Conservation (phyloP, 1,140 invertebrate genomes). For the Drosophila oshimai region DNA sequence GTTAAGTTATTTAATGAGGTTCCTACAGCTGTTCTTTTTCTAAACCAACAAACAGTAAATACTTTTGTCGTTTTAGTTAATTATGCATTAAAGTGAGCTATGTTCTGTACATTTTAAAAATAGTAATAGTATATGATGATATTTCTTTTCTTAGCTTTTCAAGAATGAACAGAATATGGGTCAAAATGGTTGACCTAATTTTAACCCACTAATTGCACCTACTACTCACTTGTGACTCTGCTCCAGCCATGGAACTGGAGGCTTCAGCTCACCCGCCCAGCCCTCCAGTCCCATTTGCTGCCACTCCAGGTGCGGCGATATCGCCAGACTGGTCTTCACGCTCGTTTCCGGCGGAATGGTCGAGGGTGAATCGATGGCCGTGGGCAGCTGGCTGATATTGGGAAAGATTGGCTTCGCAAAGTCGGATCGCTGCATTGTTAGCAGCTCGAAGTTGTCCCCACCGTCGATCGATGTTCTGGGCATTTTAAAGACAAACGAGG, state of each 20-base stretch:
- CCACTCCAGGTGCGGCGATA: conserved; percentile 21
- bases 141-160: no score
- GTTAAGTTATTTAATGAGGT: no score
- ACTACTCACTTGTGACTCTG: conserved; percentile 46
- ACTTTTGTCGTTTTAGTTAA: no score
- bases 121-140: no score
- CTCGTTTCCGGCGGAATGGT: conserved; percentile 14
- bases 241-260: conserved; percentile 28
- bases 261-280: conserved; percentile 66
- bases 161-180: neutral
- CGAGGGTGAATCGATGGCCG: neutral
- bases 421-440: conserved; percentile 66
- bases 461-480: conserved; percentile 25
- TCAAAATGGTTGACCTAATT: neutral
- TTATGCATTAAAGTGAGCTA: no score
- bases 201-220: neutral
- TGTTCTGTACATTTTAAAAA: no score
- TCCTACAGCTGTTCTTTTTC: no score
- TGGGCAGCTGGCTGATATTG: conserved; percentile 44
- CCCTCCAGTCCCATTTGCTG: conserved; percentile 66
- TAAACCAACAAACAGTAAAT: no score
- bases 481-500: conserved; percentile 67
- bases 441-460: conserved; percentile 24
- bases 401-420: conserved; percentile 71
- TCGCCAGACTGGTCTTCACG: conserved; percentile 31